These are phyloP conservation scores for Julus scanicus DNA, from an alignment of 2,888 invertebrate genomes.

Conservation along the genomic window DNA sequence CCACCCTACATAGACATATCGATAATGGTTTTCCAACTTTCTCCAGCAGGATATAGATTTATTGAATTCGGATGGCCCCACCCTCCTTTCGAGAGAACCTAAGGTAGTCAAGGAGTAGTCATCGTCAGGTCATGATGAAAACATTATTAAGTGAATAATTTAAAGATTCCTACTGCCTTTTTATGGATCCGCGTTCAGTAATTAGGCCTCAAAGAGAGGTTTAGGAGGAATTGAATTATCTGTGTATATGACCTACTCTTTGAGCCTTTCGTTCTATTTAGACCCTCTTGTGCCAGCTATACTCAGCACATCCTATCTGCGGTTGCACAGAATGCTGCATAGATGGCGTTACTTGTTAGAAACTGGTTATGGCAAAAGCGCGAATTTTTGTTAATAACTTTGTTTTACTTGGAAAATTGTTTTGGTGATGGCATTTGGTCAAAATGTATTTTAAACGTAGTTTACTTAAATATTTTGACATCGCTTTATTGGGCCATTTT, in stretches of 20 bases:
- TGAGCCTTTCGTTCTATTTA: neutral
- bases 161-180: conserved; percentile 28
- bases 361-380: no score
- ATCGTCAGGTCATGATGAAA: neutral
- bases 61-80: neutral
- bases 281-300: no score
- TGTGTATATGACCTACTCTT: no score
- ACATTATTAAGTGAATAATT: conserved; percentile 14
- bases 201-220: neutral
- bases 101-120: neutral
- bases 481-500: no score
- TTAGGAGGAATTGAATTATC: neutral
- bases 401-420: no score
- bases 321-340: no score
- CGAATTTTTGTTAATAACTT: no score
- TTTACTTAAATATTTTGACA: no score
- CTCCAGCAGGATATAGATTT: neutral
- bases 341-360: neutral
- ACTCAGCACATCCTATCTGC: no score
- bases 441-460: no score
- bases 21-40: neutral
- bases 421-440: no score
- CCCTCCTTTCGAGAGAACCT: neutral
- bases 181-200: neutral
- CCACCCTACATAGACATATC: neutral